phyloP scores from a whole-genome alignment of 64 coral and sea anemone genomes.

The Actinia tenebrosa region DNA sequence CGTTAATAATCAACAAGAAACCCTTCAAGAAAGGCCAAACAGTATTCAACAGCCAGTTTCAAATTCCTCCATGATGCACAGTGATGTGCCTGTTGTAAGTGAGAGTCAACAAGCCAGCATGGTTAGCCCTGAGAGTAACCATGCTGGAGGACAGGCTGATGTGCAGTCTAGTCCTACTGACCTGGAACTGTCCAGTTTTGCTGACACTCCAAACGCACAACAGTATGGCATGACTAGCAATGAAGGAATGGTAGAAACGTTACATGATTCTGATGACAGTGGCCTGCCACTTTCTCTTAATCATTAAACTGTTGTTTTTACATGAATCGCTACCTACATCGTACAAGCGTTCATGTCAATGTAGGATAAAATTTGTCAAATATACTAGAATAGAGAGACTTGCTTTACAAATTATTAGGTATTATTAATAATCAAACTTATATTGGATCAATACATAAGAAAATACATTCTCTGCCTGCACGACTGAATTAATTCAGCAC shows the following conservation, averaged over 20 bases:
- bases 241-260: constrained; percentile 9
- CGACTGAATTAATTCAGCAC: no score
- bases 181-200: background rate
- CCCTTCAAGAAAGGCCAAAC: background rate
- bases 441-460: background rate
- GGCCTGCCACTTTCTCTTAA: background rate
- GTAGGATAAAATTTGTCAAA: constrained; percentile 5
- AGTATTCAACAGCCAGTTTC: background rate
- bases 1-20: background rate
- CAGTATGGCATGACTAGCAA: background rate
- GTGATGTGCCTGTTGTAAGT: background rate
- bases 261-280: background rate
- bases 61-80: background rate
- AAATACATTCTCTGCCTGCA: background rate
- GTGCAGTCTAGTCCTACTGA: background rate
- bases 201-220: background rate
- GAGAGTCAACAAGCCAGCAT: background rate
- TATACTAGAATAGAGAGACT: background rate
- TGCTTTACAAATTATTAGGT: background rate
- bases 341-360: background rate
- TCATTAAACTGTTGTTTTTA: background rate
- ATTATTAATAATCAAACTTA: background rate
- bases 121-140: background rate
- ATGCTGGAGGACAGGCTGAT: background rate
- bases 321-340: background rate